Conservation (phyloP, 1,140 invertebrate genomes). For the Agraylea sexmaculata region DNA sequence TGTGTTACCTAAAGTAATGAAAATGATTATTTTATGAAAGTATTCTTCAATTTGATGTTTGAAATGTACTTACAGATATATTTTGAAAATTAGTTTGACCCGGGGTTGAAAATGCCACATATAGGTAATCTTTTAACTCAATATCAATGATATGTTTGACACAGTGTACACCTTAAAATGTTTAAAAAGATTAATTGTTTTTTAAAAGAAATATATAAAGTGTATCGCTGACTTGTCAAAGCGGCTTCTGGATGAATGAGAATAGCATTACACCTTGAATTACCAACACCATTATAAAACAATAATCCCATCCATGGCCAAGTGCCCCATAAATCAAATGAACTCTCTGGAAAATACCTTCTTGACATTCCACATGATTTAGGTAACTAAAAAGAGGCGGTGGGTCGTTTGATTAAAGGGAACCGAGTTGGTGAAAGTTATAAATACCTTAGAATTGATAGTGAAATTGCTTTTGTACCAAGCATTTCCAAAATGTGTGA, state of each 20-base stretch:
- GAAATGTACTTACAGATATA: conserved; percentile 9
- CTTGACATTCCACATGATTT: conserved; percentile 13
- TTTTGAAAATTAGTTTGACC: conserved; percentile 15
- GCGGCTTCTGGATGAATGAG: conserved; percentile 15
- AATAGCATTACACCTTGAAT: conserved; percentile 9
- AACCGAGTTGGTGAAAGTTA: conserved; percentile 2
- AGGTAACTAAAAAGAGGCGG: conserved; percentile 11
- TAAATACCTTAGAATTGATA: conserved; percentile 7
- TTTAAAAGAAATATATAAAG: too few species aligned
- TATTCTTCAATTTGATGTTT: not conserved
- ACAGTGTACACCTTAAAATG: conserved; percentile 7
- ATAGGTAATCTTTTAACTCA: conserved; percentile 8
- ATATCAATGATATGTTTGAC: conserved; percentile 7
- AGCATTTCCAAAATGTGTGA: not conserved
- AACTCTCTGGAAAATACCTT: conserved; percentile 10
- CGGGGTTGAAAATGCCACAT: conserved; percentile 12
- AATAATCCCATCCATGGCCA: conserved; percentile 18
- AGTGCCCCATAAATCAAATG: conserved; percentile 9
- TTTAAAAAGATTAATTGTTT: too few species aligned
- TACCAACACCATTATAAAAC: conserved; percentile 3
- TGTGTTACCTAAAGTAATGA: conserved; percentile 8
- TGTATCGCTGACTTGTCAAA: too few species aligned
- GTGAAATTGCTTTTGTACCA: conserved; percentile 3
- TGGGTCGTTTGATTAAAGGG: too few species aligned
- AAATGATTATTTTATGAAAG: not conserved